phyloP scores from a whole-genome alignment of 1,140 invertebrate genomes.

The Mya arenaria region DNA sequence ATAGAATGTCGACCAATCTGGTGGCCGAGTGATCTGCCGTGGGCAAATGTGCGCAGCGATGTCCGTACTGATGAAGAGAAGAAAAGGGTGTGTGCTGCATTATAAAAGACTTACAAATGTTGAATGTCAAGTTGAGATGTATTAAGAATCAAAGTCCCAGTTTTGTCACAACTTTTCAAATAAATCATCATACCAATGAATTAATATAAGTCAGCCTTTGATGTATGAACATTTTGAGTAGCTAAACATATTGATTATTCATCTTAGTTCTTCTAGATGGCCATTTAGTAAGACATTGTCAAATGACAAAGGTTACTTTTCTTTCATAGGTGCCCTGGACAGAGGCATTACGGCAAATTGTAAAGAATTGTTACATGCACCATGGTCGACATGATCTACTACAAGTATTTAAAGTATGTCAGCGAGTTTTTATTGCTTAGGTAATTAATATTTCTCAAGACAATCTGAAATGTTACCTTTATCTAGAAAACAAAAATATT shows the following conservation, averaged over 20 bases:
- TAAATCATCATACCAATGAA: not conserved
- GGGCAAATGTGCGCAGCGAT: conserved; percentile 99
- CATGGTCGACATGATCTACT: conserved; percentile 97
- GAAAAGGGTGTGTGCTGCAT: conserved; percentile 89
- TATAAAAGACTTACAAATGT: too few species aligned
- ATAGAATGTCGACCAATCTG: conserved; percentile 96
- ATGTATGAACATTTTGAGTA: not conserved
- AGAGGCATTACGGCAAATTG: conserved; percentile 97
- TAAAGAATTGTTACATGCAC: conserved; percentile 99
- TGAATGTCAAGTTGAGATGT: not conserved
- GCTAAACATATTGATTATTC: too few species aligned
- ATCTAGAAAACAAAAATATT: too few species aligned
- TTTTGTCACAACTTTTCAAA: not conserved
- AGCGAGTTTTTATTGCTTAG: too few species aligned
- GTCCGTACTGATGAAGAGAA: conserved; percentile 97
- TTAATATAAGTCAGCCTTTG: not conserved
- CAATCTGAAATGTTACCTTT: too few species aligned
- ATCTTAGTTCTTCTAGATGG: too few species aligned
- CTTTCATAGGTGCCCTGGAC: conserved; percentile 96
- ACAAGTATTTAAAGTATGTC: conserved; percentile 95
- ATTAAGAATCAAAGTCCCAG: not conserved
- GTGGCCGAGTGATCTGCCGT: conserved; percentile 98
- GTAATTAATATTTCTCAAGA: too few species aligned
- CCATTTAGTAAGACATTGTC: too few species aligned
- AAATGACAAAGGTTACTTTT: not conserved